Percentiles rank a stretch among this genome's conserved stretches.
Evolutionary conservation across 1,140 invertebrate genomes (phyloP).

Genomic region (Heliconius congener): DNA sequence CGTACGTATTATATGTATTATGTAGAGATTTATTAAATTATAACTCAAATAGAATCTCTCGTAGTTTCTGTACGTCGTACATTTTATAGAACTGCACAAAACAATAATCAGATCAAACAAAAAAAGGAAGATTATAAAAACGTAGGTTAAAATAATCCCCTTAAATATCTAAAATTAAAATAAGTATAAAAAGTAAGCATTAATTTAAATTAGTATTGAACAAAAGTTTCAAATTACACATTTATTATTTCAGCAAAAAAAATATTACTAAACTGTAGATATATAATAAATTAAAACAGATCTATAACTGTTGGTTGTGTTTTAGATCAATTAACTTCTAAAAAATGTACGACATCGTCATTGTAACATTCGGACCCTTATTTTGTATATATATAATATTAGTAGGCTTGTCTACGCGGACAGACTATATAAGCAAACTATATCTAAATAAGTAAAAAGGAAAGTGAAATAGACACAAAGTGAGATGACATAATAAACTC

Average conservation of each 20-base stretch:
- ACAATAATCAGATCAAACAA: neutral
- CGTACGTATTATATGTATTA: slow-evolving; percentile 6
- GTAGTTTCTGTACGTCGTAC: neutral
- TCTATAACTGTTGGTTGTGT: no score
- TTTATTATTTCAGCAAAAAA: no score
- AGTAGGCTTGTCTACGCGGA: neutral
- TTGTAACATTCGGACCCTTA: neutral
- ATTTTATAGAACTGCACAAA: neutral
- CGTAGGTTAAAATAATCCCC: no score
- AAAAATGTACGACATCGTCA: neutral
- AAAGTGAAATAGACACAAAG: neutral
- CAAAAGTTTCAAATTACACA: no score
- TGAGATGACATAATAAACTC: neutral
- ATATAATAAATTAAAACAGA: no score
- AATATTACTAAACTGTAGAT: no score
- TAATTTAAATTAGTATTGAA: no score
- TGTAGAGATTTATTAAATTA: neutral
- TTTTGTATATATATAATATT: neutral
- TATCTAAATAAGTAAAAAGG: no score
- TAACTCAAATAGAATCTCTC: slow-evolving; percentile 6
- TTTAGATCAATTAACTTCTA: neutral
- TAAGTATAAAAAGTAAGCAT: no score
- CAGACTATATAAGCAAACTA: neutral
- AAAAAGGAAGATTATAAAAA: neutral
- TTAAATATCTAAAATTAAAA: no score